phyloP scores from a whole-genome alignment of 2,888 invertebrate genomes.

The Cantharis rustica region DNA sequence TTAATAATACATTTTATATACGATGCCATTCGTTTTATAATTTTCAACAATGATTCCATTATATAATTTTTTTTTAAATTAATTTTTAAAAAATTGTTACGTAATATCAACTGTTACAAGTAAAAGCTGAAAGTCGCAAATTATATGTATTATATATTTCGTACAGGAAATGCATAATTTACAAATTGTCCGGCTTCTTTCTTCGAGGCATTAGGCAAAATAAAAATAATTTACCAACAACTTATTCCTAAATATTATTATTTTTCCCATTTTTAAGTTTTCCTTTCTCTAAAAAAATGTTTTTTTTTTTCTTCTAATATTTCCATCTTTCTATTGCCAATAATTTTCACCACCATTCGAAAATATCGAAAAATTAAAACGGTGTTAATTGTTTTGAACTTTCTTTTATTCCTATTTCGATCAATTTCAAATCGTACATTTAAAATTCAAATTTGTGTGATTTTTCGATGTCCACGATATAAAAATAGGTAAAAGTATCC shows the following conservation, averaged over 20 bases:
- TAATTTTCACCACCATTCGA: no score
- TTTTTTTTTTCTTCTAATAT: no score
- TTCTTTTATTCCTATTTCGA: background rate
- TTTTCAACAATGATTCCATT: background rate
- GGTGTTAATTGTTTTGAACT: background rate
- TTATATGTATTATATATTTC: background rate
- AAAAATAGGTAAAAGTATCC: background rate
- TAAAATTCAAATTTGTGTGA: background rate
- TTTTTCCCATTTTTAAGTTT: no score
- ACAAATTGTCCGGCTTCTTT: background rate
- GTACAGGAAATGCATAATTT: background rate
- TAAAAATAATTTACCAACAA: background rate
- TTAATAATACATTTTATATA: background rate
- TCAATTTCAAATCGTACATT: background rate
- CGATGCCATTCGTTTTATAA: background rate
- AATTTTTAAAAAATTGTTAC: background rate
- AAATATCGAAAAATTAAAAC: no score
- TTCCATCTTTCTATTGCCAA: no score
- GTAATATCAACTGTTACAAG: background rate
- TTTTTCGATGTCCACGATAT: background rate
- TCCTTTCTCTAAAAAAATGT: background rate
- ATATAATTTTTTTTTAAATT: background rate
- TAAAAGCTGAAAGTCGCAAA: background rate
- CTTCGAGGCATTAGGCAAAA: background rate
- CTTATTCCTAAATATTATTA: background rate